These are phyloP conservation scores for Drosophila cognata DNA, from an alignment of 2,888 invertebrate species.

Conservation along the genomic window DNA sequence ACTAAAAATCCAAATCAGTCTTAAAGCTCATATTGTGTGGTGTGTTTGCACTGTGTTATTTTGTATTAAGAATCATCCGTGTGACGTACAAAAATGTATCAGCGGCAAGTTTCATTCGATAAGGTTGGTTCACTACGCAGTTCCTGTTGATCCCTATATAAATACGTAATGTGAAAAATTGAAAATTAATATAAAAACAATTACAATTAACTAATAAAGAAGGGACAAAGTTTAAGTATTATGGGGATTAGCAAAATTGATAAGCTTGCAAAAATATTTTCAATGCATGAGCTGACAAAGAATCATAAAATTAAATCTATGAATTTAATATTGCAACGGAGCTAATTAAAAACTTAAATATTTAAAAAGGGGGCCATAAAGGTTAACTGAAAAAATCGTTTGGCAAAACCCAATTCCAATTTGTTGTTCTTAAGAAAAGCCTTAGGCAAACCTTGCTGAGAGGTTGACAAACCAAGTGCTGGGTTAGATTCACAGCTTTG, in stretches of 20 bases:
- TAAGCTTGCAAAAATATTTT: neutral
- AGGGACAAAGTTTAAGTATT: neutral
- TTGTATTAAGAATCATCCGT: conserved; percentile 5
- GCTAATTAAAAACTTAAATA: neutral
- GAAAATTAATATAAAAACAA: conserved; percentile 8
- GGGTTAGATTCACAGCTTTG: conserved; percentile 7
- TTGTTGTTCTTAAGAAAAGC: neutral
- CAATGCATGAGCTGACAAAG: neutral
- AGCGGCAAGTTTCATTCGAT: conserved; percentile 82
- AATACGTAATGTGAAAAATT: conserved; percentile 8
- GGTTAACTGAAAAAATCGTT: neutral
- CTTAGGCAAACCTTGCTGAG: neutral
- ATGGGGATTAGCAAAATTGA: neutral
- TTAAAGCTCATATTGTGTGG: conserved; percentile 50
- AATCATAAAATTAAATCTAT: neutral
- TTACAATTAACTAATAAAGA: neutral
- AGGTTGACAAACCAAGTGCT: conserved; percentile 24
- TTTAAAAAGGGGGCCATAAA: neutral
- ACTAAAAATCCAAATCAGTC: conserved; percentile 64
- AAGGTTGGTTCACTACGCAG: conserved; percentile 73
- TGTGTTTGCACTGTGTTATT: conserved; percentile 28
- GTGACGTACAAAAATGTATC: conserved; percentile 71
- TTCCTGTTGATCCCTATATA: neutral
- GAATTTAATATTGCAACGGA: neutral
- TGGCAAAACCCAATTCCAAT: neutral